These are phyloP conservation scores for Fragum fragum DNA, from an alignment of 2,888 invertebrate genomes.

Conservation along the genomic window DNA sequence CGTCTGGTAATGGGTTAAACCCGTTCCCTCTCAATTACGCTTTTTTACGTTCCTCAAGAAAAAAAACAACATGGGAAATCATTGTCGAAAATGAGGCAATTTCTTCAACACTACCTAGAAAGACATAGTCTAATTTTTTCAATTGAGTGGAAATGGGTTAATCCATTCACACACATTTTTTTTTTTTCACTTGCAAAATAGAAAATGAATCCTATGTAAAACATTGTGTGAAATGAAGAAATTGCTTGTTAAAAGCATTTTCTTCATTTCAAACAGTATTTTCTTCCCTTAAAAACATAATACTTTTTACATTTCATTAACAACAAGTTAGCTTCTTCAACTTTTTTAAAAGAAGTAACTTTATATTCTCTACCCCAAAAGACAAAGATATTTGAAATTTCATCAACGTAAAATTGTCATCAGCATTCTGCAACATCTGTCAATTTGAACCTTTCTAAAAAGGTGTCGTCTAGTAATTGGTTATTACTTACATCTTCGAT, in stretches of 20 bases:
- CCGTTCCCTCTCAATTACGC: too few species aligned
- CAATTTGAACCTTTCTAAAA: not conserved
- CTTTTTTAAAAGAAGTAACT: too few species aligned
- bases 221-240: not conserved
- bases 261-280: not conserved
- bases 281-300: too few species aligned
- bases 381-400: not conserved
- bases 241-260: slow-evolving; percentile 6
- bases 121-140: too few species aligned
- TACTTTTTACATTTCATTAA: too few species aligned
- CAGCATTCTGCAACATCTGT: not conserved
- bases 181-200: not conserved
- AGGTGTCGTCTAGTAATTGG: not conserved
- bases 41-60: too few species aligned
- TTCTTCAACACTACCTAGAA: too few species aligned
- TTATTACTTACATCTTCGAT: slow-evolving; percentile 76
- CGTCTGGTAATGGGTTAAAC: too few species aligned
- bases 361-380: not conserved
- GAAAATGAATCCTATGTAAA: not conserved
- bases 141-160: too few species aligned
- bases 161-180: not conserved
- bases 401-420: not conserved
- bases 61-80: too few species aligned
- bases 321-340: too few species aligned
- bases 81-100: too few species aligned